Evolutionary conservation across 1,140 invertebrate species (phyloP), one percentile per base, ranked within the genome.

Genomic region (Telenomus remus): DNA sequence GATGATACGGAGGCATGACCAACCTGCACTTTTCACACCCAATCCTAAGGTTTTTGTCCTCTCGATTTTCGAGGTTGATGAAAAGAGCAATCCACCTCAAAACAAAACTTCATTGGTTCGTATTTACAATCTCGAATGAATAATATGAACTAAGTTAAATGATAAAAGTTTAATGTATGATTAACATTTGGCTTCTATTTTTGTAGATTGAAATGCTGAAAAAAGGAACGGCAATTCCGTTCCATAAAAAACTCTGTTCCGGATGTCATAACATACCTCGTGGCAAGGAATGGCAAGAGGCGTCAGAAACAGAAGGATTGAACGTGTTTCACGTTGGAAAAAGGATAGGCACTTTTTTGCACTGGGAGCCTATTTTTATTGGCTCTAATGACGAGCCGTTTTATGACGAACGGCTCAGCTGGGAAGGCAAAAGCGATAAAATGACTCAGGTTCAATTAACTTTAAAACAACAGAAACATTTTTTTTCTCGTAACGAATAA

Each of bases 321-420:
- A 91, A 92, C 74, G 91, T 97, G 8, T 97, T 96, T 84, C 93
- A 95, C 80, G 91, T 94, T 1, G 95, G 95, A 4, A 96, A 96
- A 80, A 89, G 95, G 15, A 92, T 90, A 2, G 94, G 94, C 11
- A 91, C 91, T 59, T 94, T 92, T 81, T 89, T 94, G 14, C 94
- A 95, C 81, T 97, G 96, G 96, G 95, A 97, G 85, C 95, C 95
- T 0, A 95, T 96, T 73, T 96, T 94, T 76, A 95, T 96, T 66
- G 95, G 95, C 15, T 95, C 94, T 0, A 93, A 95, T 84, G 88
- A 91, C 7, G 96, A 97, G 81, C 96, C 96, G 0, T 89, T 95
- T 54, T 98, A 97, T 81, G 96, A 97, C 75, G 93, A 96, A 82
- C 89, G 95, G 82, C 90, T 96, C 14, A 95, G 93, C 81, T 96